Percentiles rank a stretch among this genome's conserved stretches.
Evolutionary conservation across 2,797 vertebrate genomes (phyloP).

Genomic region (Alca torda): DNA sequence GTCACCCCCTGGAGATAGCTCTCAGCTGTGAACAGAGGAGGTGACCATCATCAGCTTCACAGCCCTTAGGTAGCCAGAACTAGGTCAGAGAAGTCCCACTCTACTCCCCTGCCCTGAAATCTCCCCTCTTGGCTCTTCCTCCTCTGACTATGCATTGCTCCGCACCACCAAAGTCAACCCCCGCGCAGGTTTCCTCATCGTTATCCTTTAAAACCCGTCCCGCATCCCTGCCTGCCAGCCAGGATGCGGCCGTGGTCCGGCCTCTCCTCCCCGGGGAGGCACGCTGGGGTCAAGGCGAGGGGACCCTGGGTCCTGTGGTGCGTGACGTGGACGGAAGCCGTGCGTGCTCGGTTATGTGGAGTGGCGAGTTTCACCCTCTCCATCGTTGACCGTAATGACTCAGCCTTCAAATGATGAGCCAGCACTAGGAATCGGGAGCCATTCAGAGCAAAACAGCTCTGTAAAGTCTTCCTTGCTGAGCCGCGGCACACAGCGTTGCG

Average conservation of each 20-base stretch:
- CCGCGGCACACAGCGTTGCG: rapidly evolving
- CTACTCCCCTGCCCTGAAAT: neutral
- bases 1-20: neutral
- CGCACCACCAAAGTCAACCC: neutral
- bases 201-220: neutral
- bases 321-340: rapidly evolving
- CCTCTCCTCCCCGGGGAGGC: neutral
- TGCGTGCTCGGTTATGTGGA: rapidly evolving
- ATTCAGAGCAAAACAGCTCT: neutral
- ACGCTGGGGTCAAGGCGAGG: neutral
- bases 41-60: neutral
- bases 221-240: rapidly evolving
- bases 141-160: neutral
- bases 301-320: neutral
- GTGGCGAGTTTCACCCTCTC: neutral
- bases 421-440: neutral
- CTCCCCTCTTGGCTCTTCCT: neutral
- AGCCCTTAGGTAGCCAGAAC: neutral
- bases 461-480: neutral
- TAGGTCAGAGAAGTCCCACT: neutral
- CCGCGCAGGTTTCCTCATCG: rapidly evolving
- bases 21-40: neutral
- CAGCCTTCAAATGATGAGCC: neutral
- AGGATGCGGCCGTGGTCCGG: neutral
- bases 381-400: neutral